These are phyloP conservation scores for Rhinophrynus dorsalis DNA, from an alignment of 2,797 vertebrate genomes.

Conservation along the genomic window DNA sequence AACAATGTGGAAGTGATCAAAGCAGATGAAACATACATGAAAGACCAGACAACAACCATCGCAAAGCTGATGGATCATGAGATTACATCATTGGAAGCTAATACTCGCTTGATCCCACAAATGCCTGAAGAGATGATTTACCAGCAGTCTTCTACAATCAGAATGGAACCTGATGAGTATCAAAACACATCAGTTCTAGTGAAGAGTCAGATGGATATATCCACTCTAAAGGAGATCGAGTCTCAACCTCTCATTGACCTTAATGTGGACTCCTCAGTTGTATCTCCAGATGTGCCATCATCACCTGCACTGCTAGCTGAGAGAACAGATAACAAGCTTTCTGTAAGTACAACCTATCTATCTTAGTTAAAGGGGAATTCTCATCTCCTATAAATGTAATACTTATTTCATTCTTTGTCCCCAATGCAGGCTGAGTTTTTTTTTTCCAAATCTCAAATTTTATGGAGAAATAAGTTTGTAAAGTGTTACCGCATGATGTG, in stretches of 20 bases:
- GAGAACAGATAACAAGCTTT: background rate
- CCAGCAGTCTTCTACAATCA: constrained; percentile 2
- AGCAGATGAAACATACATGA: constrained; percentile 15
- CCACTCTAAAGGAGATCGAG: background rate
- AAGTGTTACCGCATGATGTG: too few relatives aligned
- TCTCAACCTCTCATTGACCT: background rate
- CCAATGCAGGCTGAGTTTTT: too few relatives aligned
- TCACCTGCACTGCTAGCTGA: background rate
- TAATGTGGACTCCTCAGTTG: background rate
- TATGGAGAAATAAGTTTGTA: too few relatives aligned
- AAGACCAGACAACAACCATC: constrained; percentile 9
- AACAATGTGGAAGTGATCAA: constrained; percentile 33
- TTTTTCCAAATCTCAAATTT: too few relatives aligned
- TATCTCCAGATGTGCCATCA: background rate
- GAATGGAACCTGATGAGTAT: constrained; percentile 6
- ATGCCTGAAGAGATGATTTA: background rate
- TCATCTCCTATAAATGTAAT: too few relatives aligned
- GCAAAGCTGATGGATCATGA: background rate
- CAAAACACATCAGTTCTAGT: constrained; percentile 15
- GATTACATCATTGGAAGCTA: constrained; percentile 11
- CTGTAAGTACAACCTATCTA: background rate
- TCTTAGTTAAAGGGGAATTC: too few relatives aligned
- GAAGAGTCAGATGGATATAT: background rate
- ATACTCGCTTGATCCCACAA: constrained; percentile 25
- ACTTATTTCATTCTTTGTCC: too few relatives aligned